A percentile compares a stretch with the other conserved stretches of the same genome.
phyloP scores from a whole-genome alignment of 64 coral and sea anemone species.

The Cladopsammia gracilis region DNA sequence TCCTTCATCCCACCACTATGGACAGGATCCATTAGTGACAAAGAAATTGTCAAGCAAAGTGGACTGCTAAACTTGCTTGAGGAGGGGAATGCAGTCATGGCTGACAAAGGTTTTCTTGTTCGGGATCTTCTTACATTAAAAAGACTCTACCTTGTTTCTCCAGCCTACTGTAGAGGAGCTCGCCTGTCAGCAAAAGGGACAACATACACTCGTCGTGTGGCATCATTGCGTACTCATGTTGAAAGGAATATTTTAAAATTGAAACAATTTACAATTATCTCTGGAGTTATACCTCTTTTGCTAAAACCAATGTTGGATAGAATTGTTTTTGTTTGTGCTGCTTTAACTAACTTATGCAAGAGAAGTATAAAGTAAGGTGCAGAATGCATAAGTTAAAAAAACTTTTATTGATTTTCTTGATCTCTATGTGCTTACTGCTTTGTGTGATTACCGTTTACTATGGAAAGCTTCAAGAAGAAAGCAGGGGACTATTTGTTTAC shows the following conservation, averaged over 20 bases:
- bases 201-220: slow-evolving; percentile 67
- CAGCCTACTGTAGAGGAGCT: slow-evolving; percentile 76
- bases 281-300: slow-evolving; percentile 67
- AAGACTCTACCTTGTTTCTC: slow-evolving; percentile 79
- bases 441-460: background rate
- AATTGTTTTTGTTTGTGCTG: slow-evolving; percentile 69
- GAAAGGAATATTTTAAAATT: slow-evolving; percentile 75
- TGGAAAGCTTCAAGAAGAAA: background rate
- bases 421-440: background rate
- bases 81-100: slow-evolving; percentile 86
- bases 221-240: slow-evolving; percentile 75
- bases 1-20: slow-evolving; percentile 85
- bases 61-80: slow-evolving; percentile 68
- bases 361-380: slow-evolving; percentile 50
- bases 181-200: slow-evolving; percentile 61
- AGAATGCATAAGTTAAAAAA: background rate
- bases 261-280: slow-evolving; percentile 79
- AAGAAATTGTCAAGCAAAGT: slow-evolving; percentile 72
- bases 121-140: slow-evolving; percentile 83
- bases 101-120: slow-evolving; percentile 82
- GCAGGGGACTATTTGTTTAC: slow-evolving; percentile 14
- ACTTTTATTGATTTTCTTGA: slow-evolving; percentile 27
- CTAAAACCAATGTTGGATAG: slow-evolving; percentile 77
- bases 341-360: slow-evolving; percentile 51
- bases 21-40: slow-evolving; percentile 76